These are phyloP conservation scores for Archaeoteleia sp. DNA, from an alignment of 2,888 invertebrate genomes.

Conservation along the genomic window DNA sequence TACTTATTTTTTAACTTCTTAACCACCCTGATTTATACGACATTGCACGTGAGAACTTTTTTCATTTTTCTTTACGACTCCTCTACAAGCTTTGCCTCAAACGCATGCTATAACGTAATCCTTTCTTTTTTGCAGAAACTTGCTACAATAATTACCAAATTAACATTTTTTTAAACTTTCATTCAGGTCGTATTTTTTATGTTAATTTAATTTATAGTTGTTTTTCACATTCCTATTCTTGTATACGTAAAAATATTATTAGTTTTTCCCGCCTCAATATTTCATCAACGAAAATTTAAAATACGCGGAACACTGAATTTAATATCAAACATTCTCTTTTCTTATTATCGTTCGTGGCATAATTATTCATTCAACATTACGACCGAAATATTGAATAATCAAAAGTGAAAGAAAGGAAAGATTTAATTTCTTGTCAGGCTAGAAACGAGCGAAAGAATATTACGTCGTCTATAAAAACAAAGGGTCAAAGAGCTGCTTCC, in stretches of 20 bases:
- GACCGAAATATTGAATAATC: slow-evolving; percentile 25
- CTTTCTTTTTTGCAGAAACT: slow-evolving; percentile 14
- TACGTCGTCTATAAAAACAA: slow-evolving; percentile 63
- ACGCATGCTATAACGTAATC: slow-evolving; percentile 23
- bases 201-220: slow-evolving; percentile 31
- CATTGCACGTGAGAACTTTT: slow-evolving; percentile 68
- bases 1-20: slow-evolving; percentile 64
- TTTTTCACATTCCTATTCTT: background rate
- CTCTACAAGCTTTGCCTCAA: slow-evolving; percentile 27
- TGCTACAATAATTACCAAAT: slow-evolving; percentile 26
- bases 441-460: slow-evolving; percentile 57
- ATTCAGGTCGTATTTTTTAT: no score
- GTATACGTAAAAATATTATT: background rate
- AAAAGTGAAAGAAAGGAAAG: slow-evolving; percentile 39
- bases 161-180: slow-evolving; percentile 14
- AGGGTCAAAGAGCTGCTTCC: slow-evolving; percentile 58
- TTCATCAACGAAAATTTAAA: no score
- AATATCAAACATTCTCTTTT: no score
- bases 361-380: background rate
- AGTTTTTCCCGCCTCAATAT: no score
- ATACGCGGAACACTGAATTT: no score
- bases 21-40: slow-evolving; percentile 70
- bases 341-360: no score
- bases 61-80: slow-evolving; percentile 62
- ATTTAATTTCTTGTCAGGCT: slow-evolving; percentile 13